Conservation (phyloP, 2,888 invertebrate genomes). For the Caradrina clavipalpis region DNA sequence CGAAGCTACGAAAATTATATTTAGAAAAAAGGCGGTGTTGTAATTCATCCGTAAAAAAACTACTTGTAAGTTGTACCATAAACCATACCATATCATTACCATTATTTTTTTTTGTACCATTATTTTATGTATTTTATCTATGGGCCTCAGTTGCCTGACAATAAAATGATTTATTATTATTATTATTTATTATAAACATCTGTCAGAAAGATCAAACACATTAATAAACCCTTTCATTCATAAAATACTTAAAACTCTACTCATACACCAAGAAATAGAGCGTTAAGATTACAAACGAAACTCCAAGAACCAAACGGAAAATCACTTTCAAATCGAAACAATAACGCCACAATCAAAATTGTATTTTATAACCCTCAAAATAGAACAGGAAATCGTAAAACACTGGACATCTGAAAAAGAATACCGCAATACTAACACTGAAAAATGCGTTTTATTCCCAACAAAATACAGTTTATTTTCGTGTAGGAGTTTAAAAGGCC, state of each 20-base stretch:
- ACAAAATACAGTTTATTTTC: slow-evolving; percentile 69
- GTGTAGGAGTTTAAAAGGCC: slow-evolving; percentile 65
- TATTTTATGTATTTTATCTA: too few relatives aligned
- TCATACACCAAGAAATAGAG: slow-evolving; percentile 21
- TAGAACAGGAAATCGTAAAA: slow-evolving; percentile 87
- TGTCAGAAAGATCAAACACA: slow-evolving; percentile 10
- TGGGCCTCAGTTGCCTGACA: too few relatives aligned
- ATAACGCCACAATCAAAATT: slow-evolving; percentile 79
- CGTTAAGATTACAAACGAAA: slow-evolving; percentile 48
- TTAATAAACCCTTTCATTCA: neutral
- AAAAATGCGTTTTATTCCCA: slow-evolving; percentile 55
- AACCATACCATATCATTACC: too few relatives aligned
- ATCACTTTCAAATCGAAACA: slow-evolving; percentile 68
- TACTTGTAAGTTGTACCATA: too few relatives aligned
- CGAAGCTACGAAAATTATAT: too few relatives aligned
- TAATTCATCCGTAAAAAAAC: too few relatives aligned
- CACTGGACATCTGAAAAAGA: slow-evolving; percentile 79
- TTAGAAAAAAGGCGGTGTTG: too few relatives aligned
- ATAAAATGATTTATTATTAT: too few relatives aligned
- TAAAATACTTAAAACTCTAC: slow-evolving; percentile 34
- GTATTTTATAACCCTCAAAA: slow-evolving; percentile 84
- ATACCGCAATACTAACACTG: slow-evolving; percentile 51
- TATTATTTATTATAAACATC: neutral
- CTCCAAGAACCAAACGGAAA: slow-evolving; percentile 48
- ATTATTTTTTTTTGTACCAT: too few relatives aligned